A percentile compares a stretch with the other conserved stretches of the same genome.
These are phyloP conservation scores for Spodoptera picta DNA, from an alignment of 2,888 invertebrate species.

Conservation along the genomic window DNA sequence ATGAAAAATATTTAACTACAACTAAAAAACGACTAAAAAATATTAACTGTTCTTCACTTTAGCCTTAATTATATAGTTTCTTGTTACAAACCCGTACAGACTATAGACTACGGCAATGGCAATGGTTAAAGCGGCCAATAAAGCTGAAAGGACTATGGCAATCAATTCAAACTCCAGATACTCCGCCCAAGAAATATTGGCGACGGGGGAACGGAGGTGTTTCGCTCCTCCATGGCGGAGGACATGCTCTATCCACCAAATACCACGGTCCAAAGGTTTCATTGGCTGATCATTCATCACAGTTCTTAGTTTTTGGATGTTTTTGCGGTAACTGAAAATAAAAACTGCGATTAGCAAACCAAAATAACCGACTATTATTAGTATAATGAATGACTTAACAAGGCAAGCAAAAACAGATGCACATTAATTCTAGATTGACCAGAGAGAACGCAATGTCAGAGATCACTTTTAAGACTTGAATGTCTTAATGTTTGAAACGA, in stretches of 20 bases:
- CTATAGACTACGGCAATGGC: background rate
- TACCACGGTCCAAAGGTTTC: slow-evolving; percentile 71
- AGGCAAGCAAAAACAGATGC: too few relatives aligned
- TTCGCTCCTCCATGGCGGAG: slow-evolving; percentile 75
- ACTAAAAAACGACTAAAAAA: too few relatives aligned
- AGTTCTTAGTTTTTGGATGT: slow-evolving; percentile 56
- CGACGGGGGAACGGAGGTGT: slow-evolving; percentile 73
- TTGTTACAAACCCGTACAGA: slow-evolving; percentile 15
- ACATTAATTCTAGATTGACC: too few relatives aligned
- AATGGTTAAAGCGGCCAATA: background rate
- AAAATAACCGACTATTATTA: too few relatives aligned
- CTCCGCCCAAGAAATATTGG: slow-evolving; percentile 60
- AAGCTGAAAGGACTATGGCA: slow-evolving; percentile 16
- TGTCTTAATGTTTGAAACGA: too few relatives aligned
- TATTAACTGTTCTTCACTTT: slow-evolving; percentile 26
- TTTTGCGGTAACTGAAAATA: slow-evolving; percentile 39
- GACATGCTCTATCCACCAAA: slow-evolving; percentile 77
- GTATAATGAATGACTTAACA: too few relatives aligned
- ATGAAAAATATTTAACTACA: too few relatives aligned
- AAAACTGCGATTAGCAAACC: background rate
- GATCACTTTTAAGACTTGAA: too few relatives aligned
- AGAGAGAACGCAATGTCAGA: too few relatives aligned
- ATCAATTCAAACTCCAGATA: slow-evolving; percentile 62
- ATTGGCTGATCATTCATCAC: slow-evolving; percentile 75
- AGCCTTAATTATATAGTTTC: slow-evolving; percentile 6